Base-by-base conservation (phyloP, 53 echinoderm and acorn worm genomes). In the Pentamera pediparva region DNA sequence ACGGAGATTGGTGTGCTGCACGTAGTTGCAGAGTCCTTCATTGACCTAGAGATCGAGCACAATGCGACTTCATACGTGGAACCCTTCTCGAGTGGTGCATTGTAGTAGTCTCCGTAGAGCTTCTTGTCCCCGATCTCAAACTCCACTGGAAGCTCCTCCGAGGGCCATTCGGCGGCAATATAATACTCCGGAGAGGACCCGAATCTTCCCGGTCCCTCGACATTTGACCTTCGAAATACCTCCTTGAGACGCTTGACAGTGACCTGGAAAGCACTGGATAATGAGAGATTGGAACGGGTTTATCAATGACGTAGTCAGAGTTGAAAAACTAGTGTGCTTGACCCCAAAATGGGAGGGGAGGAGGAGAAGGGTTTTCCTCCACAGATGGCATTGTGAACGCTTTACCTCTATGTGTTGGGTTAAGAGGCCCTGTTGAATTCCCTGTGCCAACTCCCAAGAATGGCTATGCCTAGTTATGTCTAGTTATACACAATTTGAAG, bases 91-190 rank as follows among this genome's bases (percentile, higher is more conserved):
- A 92, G 78, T 0, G 92, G 89, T 35, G 84, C 81, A 37, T 92
- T 92, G 81, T 80, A 73, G 75, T 85, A 92, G 3, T 77, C 67
- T 12, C 83, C 80, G 60, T 86, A 86, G 19, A 78, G 82, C 39
- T 58, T 76, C 64, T 80, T 86, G 50, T 92, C 89, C 0, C 92
- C 92, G 0, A 92, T 86, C 3, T 51, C 65, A 60, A 92, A 92
- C 10, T 34, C 39, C 1, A 58, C 56, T 0, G 83, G 83, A 3
- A 92, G 75, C 24, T 73, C 65, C 7, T 64, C 64, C 61, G 80
- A 69, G n/a, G 79, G 65, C 39, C 89, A 83, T 65, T 92, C 92
- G 0, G 86, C 92, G 0, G 92, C 86, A 26, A 89, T 63, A 74
- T 89, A 92, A 36, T 89, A 60, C 21, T 78, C 38, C 2, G 62